Percentiles rank a stretch among this genome's conserved stretches.
These are phyloP conservation scores for Pseudomyrmex concolor DNA, from an alignment of 1,140 invertebrate species.

Conservation along the genomic window DNA sequence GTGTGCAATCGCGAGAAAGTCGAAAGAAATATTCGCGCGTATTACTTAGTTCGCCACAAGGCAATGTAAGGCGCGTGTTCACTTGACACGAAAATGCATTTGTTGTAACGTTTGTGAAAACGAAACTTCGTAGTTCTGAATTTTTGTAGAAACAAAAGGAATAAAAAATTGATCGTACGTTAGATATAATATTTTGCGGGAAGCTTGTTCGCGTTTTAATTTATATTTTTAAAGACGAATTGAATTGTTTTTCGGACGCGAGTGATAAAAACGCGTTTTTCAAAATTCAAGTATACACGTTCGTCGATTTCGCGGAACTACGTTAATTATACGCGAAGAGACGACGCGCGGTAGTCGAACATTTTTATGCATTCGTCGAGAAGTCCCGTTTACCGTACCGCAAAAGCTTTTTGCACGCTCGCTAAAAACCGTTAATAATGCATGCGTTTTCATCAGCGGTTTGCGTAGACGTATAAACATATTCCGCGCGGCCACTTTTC, in stretches of 20 bases:
- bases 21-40: background rate
- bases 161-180: background rate
- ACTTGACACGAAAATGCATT: too few relatives aligned
- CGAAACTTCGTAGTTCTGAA: too few relatives aligned
- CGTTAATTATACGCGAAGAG: constrained; percentile 7
- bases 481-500: constrained; percentile 25
- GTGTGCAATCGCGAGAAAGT: constrained; percentile 7
- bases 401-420: constrained; percentile 1
- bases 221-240: too few relatives aligned
- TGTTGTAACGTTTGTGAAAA: too few relatives aligned
- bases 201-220: too few relatives aligned
- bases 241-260: too few relatives aligned
- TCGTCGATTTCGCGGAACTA: background rate
- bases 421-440: constrained; percentile 45
- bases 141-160: background rate
- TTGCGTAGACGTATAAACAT: background rate
- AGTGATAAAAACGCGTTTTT: background rate
- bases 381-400: background rate
- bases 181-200: too few relatives aligned
- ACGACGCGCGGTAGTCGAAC: background rate
- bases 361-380: constrained; percentile 12
- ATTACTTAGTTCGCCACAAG: background rate
- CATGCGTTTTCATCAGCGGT: constrained; percentile 39
- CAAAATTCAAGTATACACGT: background rate
- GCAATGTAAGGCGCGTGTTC: background rate